Base-by-base conservation (phyloP, 2,888 invertebrate genomes). In the Stenolophus ochropezus region DNA sequence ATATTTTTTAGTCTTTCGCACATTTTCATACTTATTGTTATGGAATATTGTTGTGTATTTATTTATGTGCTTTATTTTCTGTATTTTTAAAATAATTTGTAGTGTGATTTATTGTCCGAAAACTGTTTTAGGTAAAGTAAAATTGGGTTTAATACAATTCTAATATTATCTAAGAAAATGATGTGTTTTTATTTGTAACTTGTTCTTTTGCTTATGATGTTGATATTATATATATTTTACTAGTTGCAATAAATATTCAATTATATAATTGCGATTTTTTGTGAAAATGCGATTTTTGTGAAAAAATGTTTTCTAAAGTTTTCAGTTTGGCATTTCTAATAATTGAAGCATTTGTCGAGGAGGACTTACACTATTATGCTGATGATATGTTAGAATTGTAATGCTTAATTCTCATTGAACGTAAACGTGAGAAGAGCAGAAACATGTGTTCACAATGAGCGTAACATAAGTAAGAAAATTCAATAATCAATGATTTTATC, bases 141-240 rank as follows among this genome's bases (percentile, higher is more conserved):
- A 51, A 79, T 80, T 71, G 71, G 58, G 73, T 73, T 74, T 75
- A 23, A 77, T 80, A 56, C 56, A 80, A 73, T 80, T 80, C 69
- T 79, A 71, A 79, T 71, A 53, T 53, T 75, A 53, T 73, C 51
- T 11, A 47, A 8, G 49, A 49, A 49, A 56, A 27, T 51, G n/a
- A 51, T 74, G 27, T 49, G 33, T 69, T 51, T 76, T 76, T 76
- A 76, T 76, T 56, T 76, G 53, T 76, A 77, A 20, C 33, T 69
- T 69, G 65, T 20, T 69, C 33, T 33, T 69, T 33, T 69, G 65
- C 33, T 69, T 69, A 69, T 69, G 16, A 14, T 69, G 33, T 33
- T 69, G 65, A 69, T 69, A 61, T 61, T 61, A 61, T 61, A 14
- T 61, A 61, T 14, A 61, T 33, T 69, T 69, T 69, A 18, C 27